Percentiles rank a stretch among this genome's conserved stretches.
Conservation (phyloP, 2,113 vertebrate genomes). For the Pygoscelis adeliae region DNA sequence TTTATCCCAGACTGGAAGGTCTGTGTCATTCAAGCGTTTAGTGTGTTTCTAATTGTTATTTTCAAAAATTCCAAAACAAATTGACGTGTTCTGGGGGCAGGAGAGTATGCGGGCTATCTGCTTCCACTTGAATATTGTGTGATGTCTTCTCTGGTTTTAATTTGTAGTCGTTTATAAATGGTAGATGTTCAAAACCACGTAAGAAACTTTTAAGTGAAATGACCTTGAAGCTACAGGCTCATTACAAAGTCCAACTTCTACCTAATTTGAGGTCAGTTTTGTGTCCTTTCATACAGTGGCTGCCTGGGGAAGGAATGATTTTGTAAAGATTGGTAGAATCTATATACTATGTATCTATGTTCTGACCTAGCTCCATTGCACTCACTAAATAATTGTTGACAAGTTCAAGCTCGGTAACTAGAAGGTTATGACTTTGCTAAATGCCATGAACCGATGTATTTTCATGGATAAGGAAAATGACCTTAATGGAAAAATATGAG, state of each 20-base stretch:
- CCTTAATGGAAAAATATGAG: not conserved
- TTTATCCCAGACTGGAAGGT: not conserved
- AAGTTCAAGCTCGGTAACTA: not conserved
- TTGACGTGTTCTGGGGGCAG: not conserved
- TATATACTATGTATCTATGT: rapidly evolving
- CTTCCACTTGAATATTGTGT: not conserved
- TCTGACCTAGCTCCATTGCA: not conserved
- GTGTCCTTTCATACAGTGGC: not conserved
- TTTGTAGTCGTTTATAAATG: not conserved
- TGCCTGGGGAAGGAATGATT: not conserved
- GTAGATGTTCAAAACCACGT: not conserved
- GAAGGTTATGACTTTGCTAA: not conserved
- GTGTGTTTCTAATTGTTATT: not conserved
- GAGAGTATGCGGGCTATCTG: not conserved
- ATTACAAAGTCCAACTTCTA: not conserved
- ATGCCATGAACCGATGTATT: not conserved
- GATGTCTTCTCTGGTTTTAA: not conserved
- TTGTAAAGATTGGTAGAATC: not conserved
- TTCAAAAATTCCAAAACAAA: not conserved
- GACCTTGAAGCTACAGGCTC: not conserved
- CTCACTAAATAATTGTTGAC: not conserved
- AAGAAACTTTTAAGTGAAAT: not conserved
- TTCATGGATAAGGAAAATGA: not conserved
- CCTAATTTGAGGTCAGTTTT: not conserved
- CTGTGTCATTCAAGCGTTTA: not conserved